Percentiles rank a stretch among this genome's conserved stretches.
Evolutionary conservation across 2,888 invertebrate species (phyloP).

Genomic region (Aspidapion aeneum): DNA sequence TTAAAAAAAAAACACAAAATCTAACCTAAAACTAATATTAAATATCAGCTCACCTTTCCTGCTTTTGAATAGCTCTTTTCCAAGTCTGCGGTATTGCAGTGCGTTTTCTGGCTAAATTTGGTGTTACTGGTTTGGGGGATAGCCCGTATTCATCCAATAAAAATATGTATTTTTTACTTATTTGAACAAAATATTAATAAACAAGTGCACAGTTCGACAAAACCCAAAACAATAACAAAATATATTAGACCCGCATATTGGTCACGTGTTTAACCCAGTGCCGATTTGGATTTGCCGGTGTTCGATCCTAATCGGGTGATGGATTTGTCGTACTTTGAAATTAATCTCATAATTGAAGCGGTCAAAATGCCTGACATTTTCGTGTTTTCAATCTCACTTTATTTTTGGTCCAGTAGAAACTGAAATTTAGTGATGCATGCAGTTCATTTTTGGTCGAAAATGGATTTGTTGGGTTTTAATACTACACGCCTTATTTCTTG

Average conservation of each 20-base stretch:
- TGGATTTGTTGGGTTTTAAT: background rate
- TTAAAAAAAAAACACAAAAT: background rate
- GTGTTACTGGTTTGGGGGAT: background rate
- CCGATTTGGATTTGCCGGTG: background rate
- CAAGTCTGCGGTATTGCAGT: background rate
- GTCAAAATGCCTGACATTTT: background rate
- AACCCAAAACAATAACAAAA: background rate
- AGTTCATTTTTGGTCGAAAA: background rate
- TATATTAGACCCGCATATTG: background rate
- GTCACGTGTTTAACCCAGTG: background rate
- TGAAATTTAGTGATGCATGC: background rate
- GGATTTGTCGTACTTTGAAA: background rate
- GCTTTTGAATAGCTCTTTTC: too few relatives aligned
- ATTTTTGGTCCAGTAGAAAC: background rate
- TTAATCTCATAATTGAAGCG: background rate
- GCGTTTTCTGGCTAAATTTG: background rate
- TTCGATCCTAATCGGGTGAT: background rate
- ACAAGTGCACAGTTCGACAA: background rate
- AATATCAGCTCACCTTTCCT: too few relatives aligned
- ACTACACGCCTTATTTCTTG: background rate
- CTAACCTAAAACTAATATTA: too few relatives aligned
- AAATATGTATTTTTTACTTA: background rate
- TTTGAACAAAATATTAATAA: background rate
- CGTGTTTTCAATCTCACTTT: background rate
- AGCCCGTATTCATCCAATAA: too few relatives aligned